Conservation (phyloP, 2,113 vertebrate genomes). For the Trematomus loennbergii region DNA sequence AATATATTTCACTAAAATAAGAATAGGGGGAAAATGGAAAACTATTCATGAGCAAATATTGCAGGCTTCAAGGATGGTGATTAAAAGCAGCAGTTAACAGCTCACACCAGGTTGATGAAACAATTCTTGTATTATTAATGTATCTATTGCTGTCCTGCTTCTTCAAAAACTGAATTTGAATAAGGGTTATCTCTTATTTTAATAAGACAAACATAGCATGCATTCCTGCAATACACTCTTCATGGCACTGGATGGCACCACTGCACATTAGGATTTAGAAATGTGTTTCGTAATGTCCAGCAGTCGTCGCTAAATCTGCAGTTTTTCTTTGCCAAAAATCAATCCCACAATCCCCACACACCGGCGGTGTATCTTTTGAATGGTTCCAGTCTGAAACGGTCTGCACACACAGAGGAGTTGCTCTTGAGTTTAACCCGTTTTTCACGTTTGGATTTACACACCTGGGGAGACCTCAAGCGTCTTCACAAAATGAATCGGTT, state of each 20-base stretch:
- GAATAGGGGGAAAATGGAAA: too few species aligned
- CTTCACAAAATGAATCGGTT: conserved; percentile 70
- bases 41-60: too few species aligned
- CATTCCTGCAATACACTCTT: background rate
- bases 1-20: too few species aligned
- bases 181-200: too few species aligned
- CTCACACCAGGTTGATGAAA: too few species aligned
- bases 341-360: conserved; percentile 79
- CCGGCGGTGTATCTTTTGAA: conserved; percentile 83
- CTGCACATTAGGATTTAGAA: too few species aligned
- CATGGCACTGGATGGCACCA: conserved; percentile 20
- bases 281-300: conserved; percentile 5
- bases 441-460: conserved; percentile 42
- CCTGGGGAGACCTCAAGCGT: background rate
- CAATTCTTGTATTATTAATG: too few species aligned
- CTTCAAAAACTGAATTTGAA: too few species aligned
- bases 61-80: too few species aligned
- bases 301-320: conserved; percentile 67
- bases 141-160: too few species aligned
- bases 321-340: conserved; percentile 43
- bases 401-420: conserved; percentile 16
- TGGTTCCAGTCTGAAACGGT: conserved; percentile 49
- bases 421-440: conserved; percentile 22
- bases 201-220: too few species aligned
- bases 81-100: too few species aligned